These are phyloP conservation scores for Quadriops clusia DNA, from an alignment of 2,888 invertebrate species.

Conservation along the genomic window DNA sequence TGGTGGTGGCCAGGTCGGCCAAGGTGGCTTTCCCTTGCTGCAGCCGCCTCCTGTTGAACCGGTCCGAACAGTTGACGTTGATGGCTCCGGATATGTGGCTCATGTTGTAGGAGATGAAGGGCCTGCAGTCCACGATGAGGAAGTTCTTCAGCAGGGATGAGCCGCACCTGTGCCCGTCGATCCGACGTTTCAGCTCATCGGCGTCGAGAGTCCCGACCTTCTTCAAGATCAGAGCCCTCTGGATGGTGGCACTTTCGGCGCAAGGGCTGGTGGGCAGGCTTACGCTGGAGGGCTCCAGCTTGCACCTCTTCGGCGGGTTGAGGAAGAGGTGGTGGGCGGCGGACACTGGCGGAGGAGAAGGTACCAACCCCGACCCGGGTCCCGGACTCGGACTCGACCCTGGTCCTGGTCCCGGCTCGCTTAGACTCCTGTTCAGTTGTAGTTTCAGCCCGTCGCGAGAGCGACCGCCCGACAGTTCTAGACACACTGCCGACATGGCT, in stretches of 20 bases:
- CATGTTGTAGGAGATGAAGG: slow-evolving; percentile 58
- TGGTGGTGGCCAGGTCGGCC: slow-evolving; percentile 51
- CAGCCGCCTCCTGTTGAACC: slow-evolving; percentile 53
- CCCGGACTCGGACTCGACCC: no score
- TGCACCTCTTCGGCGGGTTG: slow-evolving; percentile 40
- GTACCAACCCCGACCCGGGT: slow-evolving; percentile 39
- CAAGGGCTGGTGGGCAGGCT: slow-evolving; percentile 43
- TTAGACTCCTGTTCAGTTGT: slow-evolving; percentile 43
- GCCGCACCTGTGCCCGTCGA: slow-evolving; percentile 29
- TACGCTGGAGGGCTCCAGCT: slow-evolving; percentile 39
- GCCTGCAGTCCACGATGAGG: slow-evolving; percentile 52
- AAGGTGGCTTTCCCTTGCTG: slow-evolving; percentile 54
- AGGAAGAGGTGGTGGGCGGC: slow-evolving; percentile 29
- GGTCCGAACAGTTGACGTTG: slow-evolving; percentile 60
- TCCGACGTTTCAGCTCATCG: slow-evolving; percentile 40
- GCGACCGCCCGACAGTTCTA: slow-evolving; percentile 37
- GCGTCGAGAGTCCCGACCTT: slow-evolving; percentile 41
- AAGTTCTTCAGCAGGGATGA: slow-evolving; percentile 24
- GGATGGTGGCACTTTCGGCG: slow-evolving; percentile 42
- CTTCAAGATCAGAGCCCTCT: slow-evolving; percentile 40
- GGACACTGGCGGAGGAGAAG: slow-evolving; percentile 29
- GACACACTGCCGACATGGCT: slow-evolving; percentile 42
- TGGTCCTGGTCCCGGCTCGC: slow-evolving; percentile 42
- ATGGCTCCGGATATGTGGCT: slow-evolving; percentile 56
- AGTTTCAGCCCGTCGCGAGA: slow-evolving; percentile 45